phyloP scores from a whole-genome alignment of 2,888 invertebrate species.

The Lymantria dispar region DNA sequence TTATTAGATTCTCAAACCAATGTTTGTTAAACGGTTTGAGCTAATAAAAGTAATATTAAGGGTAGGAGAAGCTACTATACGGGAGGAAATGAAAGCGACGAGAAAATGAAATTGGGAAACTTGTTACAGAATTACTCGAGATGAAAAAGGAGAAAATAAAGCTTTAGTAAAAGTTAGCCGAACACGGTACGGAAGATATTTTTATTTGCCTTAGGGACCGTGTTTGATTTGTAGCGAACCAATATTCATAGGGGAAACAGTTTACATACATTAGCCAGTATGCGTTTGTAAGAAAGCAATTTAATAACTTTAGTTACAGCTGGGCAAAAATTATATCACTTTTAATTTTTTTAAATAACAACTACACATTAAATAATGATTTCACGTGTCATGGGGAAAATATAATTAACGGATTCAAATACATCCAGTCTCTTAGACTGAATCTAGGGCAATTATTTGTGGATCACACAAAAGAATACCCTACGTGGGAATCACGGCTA shows the following conservation, averaged over 20 bases:
- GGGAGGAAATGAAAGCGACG: constrained; percentile 78
- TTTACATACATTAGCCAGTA: neutral
- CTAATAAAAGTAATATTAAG: constrained; percentile 80
- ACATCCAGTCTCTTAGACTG: too few species aligned
- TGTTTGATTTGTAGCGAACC: constrained; percentile 28
- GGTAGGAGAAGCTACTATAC: constrained; percentile 58
- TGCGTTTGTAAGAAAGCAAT: neutral
- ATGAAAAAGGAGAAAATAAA: constrained; percentile 73
- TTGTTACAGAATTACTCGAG: constrained; percentile 76
- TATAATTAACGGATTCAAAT: too few species aligned
- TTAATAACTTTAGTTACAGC: neutral
- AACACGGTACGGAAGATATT: constrained; percentile 41
- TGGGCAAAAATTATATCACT: too few species aligned
- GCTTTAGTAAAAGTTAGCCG: constrained; percentile 62
- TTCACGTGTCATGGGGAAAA: too few species aligned
- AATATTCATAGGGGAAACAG: neutral
- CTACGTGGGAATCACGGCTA: too few species aligned
- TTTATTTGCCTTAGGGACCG: constrained; percentile 42
- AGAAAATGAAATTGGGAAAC: constrained; percentile 82
- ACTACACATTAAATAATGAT: too few species aligned
- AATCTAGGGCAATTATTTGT: too few species aligned
- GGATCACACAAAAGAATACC: too few species aligned
- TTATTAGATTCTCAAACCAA: constrained; percentile 73
- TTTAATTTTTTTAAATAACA: too few species aligned
- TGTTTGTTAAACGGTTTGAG: constrained; percentile 79